Evolutionary conservation across 1,140 invertebrate species (phyloP).

Genomic region (Planococcus citri): DNA sequence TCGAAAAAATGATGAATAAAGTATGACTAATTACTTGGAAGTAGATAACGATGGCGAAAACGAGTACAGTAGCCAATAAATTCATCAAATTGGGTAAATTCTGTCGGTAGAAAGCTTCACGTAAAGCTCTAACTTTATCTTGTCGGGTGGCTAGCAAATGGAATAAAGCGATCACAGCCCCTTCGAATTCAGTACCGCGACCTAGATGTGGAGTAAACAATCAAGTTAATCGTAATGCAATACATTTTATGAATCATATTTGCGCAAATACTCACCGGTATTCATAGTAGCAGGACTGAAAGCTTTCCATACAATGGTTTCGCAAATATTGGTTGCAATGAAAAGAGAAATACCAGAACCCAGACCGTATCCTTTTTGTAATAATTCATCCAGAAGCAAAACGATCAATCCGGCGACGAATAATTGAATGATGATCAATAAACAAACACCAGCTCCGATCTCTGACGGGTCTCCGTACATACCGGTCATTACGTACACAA

Average conservation of each 20-base stretch:
- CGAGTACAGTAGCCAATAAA: slow-evolving; percentile 89
- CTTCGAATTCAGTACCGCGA: slow-evolving; percentile 96
- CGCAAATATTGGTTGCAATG: slow-evolving; percentile 99
- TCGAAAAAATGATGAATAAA: too few relatives aligned
- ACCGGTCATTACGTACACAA: slow-evolving; percentile 99
- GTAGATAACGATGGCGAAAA: slow-evolving; percentile 99
- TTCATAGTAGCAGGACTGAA: slow-evolving; percentile 99
- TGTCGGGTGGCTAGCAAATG: slow-evolving; percentile 91
- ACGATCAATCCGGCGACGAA: slow-evolving; percentile 99
- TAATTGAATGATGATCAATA: slow-evolving; percentile 96
- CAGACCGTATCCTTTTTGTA: slow-evolving; percentile 94
- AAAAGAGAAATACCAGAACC: slow-evolving; percentile 99
- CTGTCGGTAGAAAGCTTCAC: slow-evolving; percentile 98
- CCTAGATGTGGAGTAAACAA: slow-evolving; percentile 38
- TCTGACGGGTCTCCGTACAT: slow-evolving; percentile 99
- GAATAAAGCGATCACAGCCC: slow-evolving; percentile 93
- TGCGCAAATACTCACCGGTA: slow-evolving; percentile 66
- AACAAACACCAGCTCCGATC: slow-evolving; percentile 95
- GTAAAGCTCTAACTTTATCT: slow-evolving; percentile 92
- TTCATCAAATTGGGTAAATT: slow-evolving; percentile 99
- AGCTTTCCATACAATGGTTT: slow-evolving; percentile 99
- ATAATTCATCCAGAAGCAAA: slow-evolving; percentile 87
- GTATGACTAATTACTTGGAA: slow-evolving; percentile 98
- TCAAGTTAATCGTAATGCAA: too few relatives aligned
- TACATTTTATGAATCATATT: too few relatives aligned